These are phyloP conservation scores for Tangara arthus DNA, from an alignment of 2,797 vertebrate genomes.

Conservation along the genomic window DNA sequence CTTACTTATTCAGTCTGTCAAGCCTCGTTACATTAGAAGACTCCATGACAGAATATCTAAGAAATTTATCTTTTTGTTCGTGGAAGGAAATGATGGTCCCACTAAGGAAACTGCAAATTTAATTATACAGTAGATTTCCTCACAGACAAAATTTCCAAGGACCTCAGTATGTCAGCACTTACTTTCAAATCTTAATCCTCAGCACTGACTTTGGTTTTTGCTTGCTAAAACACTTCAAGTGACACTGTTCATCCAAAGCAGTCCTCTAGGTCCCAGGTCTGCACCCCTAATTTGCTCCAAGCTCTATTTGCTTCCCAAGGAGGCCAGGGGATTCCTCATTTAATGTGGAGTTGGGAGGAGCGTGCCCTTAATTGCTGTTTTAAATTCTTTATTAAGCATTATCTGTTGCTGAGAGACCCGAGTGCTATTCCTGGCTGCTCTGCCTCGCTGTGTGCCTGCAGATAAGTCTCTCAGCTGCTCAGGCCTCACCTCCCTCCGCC, in stretches of 20 bases:
- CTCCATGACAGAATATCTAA: constrained; percentile 62
- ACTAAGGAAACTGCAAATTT: constrained; percentile 61
- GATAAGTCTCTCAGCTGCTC: constrained; percentile 14
- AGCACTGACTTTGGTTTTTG: not conserved
- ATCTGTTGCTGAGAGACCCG: not conserved
- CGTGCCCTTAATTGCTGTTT: not conserved
- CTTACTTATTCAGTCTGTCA: constrained; percentile 67
- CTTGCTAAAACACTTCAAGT: not conserved
- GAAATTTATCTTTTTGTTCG: constrained; percentile 60
- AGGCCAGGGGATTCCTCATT: not conserved
- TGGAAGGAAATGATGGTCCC: constrained; percentile 45
- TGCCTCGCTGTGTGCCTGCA: constrained; percentile 11
- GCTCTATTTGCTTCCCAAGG: not conserved
- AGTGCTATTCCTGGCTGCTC: constrained; percentile 8
- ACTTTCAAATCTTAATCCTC: constrained; percentile 58
- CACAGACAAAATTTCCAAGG: constrained; percentile 61
- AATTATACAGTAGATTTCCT: constrained; percentile 69
- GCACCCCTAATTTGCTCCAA: not conserved
- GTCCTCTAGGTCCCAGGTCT: not conserved
- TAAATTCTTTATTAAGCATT: constrained; percentile 47
- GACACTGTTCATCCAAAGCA: not conserved
- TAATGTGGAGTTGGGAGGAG: not conserved
- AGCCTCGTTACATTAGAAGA: constrained; percentile 62
- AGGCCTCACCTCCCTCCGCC: not conserved
- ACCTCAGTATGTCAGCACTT: constrained; percentile 51